Evolutionary conservation across 2,888 invertebrate genomes (phyloP).

Genomic region (Melanargia galathea): DNA sequence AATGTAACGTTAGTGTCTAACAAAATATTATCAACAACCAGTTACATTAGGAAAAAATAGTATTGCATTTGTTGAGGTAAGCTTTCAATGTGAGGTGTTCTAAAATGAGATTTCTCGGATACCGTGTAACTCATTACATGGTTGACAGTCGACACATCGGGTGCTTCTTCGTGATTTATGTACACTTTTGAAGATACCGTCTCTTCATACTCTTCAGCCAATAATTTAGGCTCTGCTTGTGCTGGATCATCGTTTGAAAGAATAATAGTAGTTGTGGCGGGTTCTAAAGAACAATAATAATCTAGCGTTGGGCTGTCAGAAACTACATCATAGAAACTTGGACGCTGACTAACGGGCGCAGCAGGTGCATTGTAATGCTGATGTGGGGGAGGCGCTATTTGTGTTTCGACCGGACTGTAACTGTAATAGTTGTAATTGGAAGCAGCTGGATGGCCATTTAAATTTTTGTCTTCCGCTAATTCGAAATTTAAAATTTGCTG

Average conservation of each 20-base stretch:
- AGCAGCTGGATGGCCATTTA: conserved; percentile 36
- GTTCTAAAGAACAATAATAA: conserved; percentile 58
- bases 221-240: conserved; percentile 63
- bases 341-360: conserved; percentile 57
- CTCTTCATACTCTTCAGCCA: conserved; percentile 72
- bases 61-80: conserved; percentile 75
- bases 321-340: conserved; percentile 64
- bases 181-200: conserved; percentile 66
- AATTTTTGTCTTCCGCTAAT: conserved; percentile 18
- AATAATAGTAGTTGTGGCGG: conserved; percentile 50
- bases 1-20: background rate
- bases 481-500: conserved; percentile 12
- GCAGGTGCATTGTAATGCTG: conserved; percentile 53
- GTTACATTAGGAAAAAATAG: conserved; percentile 64
- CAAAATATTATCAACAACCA: background rate
- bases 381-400: conserved; percentile 53
- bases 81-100: conserved; percentile 63
- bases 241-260: conserved; percentile 52
- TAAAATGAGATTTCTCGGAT: conserved; percentile 70
- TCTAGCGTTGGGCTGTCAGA: conserved; percentile 55
- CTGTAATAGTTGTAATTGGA: conserved; percentile 46
- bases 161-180: conserved; percentile 65
- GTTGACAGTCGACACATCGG: conserved; percentile 66
- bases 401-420: conserved; percentile 56
- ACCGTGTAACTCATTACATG: conserved; percentile 73